Conservation (phyloP, 2,797 vertebrate genomes). For the Hypotaenidia philippensis region DNA sequence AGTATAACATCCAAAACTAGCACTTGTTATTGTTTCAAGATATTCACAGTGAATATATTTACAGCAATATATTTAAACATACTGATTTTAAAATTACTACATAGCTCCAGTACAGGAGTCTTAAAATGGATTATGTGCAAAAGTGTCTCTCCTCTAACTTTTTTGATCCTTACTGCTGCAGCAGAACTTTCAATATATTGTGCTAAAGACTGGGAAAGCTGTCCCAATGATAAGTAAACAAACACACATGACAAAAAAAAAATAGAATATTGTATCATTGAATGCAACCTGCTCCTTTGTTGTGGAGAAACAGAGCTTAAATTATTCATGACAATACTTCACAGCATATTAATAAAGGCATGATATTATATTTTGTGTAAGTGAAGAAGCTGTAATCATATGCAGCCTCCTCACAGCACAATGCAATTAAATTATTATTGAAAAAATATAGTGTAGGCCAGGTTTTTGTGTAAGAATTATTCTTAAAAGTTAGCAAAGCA, state of each 20-base stretch:
- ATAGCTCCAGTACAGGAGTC: neutral
- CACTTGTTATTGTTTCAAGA: neutral
- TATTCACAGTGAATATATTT: neutral
- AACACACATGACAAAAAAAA: neutral
- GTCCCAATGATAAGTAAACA: neutral
- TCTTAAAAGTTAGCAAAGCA: neutral
- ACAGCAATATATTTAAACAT: neutral
- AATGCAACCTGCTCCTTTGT: neutral
- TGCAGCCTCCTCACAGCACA: neutral
- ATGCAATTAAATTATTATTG: neutral
- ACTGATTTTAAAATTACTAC: neutral
- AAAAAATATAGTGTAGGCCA: neutral
- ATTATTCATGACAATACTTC: neutral
- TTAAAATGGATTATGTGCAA: neutral
- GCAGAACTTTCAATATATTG: neutral
- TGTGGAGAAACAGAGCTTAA: neutral
- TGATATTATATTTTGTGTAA: neutral
- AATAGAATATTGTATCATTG: neutral
- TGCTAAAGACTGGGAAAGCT: neutral
- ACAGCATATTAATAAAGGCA: neutral
- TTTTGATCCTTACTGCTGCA: neutral
- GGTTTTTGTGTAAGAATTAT: neutral
- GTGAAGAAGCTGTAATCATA: neutral
- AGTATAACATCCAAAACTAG: neutral
- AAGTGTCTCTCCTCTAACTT: neutral